Conservation (phyloP, 2,888 invertebrate genomes). For the Clostera curtula region DNA sequence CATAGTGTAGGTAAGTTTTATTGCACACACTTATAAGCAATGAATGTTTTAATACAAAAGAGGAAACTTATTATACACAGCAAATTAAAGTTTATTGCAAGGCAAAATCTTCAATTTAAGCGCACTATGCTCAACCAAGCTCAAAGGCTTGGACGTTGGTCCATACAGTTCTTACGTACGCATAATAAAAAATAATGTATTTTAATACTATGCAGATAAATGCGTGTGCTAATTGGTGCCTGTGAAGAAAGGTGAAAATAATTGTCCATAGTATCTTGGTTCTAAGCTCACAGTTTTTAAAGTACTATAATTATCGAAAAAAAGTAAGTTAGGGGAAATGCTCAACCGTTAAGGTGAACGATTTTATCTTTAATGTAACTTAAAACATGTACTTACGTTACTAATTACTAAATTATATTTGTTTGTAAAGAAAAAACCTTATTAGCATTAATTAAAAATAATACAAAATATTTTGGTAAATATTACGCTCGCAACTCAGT, state of each 20-base stretch:
- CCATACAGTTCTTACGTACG: conserved; percentile 69
- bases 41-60: too few relatives aligned
- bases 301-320: conserved; percentile 16
- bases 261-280: conserved; percentile 9
- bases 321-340: conserved; percentile 29
- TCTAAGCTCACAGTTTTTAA: conserved; percentile 14
- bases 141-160: conserved; percentile 44
- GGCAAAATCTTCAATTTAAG: too few relatives aligned
- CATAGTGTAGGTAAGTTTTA: too few relatives aligned
- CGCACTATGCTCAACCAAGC: conserved; percentile 60
- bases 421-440: conserved; percentile 9
- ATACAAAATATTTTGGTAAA: background rate
- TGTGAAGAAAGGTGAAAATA: conserved; percentile 20
- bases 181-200: conserved; percentile 30
- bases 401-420: background rate
- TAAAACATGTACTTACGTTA: conserved; percentile 1
- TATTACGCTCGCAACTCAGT: conserved; percentile 7
- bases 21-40: too few relatives aligned
- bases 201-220: conserved; percentile 30
- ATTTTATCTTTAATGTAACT: conserved; percentile 18
- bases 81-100: too few relatives aligned
- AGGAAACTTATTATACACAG: too few relatives aligned
- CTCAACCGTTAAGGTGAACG: conserved; percentile 32
- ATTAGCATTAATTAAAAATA: background rate
- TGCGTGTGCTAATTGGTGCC: conserved; percentile 51